These are phyloP conservation scores for Botia almorhae DNA, from an alignment of 2,797 vertebrate genomes.

Conservation along the genomic window DNA sequence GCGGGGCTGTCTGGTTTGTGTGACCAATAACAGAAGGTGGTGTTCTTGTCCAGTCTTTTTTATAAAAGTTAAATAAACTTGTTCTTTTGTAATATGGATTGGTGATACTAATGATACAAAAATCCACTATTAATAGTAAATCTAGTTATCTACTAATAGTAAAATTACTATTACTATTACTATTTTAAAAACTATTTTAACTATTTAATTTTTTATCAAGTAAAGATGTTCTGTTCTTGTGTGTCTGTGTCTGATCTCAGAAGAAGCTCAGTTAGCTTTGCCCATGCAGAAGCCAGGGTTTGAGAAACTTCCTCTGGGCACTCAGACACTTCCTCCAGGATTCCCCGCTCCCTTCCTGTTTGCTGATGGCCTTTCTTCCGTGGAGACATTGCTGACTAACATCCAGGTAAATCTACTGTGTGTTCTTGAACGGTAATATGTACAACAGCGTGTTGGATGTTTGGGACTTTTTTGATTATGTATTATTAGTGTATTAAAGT, in stretches of 20 bases:
- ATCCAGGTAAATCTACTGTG: conserved; percentile 82
- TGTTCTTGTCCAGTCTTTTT: too few relatives aligned
- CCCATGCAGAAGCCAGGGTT: conserved; percentile 84
- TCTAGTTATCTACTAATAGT: too few relatives aligned
- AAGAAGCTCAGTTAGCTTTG: conserved; percentile 79
- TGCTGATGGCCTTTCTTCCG: conserved; percentile 88
- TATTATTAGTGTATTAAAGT: conserved; percentile 37
- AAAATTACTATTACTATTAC: too few relatives aligned
- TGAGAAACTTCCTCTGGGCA: conserved; percentile 84
- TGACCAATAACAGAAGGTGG: too few relatives aligned
- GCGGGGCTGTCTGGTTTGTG: too few relatives aligned
- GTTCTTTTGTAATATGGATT: too few relatives aligned
- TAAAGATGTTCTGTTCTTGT: conserved; percentile 20
- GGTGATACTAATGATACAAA: too few relatives aligned
- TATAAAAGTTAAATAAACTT: too few relatives aligned
- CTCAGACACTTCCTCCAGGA: conserved; percentile 82
- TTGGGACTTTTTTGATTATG: not conserved
- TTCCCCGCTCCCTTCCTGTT: conserved; percentile 87
- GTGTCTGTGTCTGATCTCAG: conserved; percentile 48
- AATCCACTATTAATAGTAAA: too few relatives aligned
- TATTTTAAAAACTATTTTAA: too few relatives aligned
- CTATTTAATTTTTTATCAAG: too few relatives aligned
- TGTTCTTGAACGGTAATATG: conserved; percentile 23
- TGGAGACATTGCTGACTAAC: conserved; percentile 92
- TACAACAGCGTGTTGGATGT: not conserved